phyloP scores from a whole-genome alignment of 2,113 vertebrate genomes.

The Nycticebus coucang region DNA sequence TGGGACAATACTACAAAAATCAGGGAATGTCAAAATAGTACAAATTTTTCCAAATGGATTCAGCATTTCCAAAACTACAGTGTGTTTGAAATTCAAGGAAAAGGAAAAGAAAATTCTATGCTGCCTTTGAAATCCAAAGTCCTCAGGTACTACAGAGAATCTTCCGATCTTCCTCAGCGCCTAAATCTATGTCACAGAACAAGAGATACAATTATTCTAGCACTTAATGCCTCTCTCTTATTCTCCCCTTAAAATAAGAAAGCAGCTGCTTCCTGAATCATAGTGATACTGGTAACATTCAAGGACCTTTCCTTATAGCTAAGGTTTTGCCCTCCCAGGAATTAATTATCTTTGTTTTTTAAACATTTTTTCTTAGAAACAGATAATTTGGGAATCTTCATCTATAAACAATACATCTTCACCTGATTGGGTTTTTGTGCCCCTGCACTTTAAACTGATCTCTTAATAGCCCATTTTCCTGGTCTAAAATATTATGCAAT shows the following conservation, averaged over 20 bases:
- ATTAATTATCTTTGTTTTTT: not conserved
- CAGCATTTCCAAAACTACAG: not conserved
- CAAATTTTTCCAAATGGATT: not conserved
- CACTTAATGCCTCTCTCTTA: not conserved
- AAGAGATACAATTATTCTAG: not conserved
- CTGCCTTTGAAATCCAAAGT: not conserved
- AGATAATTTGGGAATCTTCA: conserved; percentile 9
- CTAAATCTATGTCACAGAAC: not conserved
- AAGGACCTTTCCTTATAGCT: not conserved
- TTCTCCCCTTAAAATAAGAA: not conserved
- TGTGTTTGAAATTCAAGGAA: not conserved
- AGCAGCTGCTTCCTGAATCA: not conserved
- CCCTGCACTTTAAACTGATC: not conserved
- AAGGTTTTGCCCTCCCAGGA: conserved; percentile 18
- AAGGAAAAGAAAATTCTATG: not conserved
- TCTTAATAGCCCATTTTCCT: not conserved
- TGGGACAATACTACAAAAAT: not conserved
- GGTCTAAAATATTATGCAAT: not conserved
- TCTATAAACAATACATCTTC: not conserved
- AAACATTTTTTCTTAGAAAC: not conserved
- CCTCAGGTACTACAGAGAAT: not conserved
- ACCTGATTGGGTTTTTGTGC: not conserved
- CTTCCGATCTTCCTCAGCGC: not conserved
- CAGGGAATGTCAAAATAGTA: not conserved
- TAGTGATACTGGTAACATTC: not conserved